phyloP scores from a whole-genome alignment of 2,888 invertebrate species.

The Xanthostigma xanthostigma region DNA sequence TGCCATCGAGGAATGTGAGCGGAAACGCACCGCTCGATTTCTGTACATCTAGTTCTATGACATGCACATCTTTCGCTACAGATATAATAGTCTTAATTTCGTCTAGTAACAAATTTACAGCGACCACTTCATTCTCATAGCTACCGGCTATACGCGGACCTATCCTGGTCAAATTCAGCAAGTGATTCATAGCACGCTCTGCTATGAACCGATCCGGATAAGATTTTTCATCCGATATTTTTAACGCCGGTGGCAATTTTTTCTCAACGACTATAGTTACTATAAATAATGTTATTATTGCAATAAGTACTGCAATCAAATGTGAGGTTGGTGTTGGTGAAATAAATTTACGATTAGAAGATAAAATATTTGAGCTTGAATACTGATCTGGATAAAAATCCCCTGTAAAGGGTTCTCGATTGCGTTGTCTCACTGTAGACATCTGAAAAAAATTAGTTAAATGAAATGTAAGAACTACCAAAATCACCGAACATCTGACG shows the following conservation, averaged over 20 bases:
- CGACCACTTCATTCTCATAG: conserved; percentile 46
- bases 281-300: conserved; percentile 35
- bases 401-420: not conserved
- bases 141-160: conserved; percentile 52
- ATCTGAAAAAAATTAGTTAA: not conserved
- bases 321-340: conserved; percentile 32
- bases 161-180: conserved; percentile 43
- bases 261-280: conserved; percentile 40
- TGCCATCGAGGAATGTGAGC: conserved; percentile 51
- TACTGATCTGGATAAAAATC: not conserved
- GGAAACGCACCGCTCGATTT: conserved; percentile 52
- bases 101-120: conserved; percentile 32
- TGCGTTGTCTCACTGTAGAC: not conserved
- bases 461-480: not conserved
- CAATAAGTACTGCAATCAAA: conserved; percentile 34
- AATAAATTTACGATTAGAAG: conserved; percentile 14
- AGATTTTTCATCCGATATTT: conserved; percentile 25
- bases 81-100: conserved; percentile 30
- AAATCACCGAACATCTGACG: not conserved
- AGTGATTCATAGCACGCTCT: conserved; percentile 46
- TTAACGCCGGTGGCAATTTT: conserved; percentile 40
- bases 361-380: not conserved
- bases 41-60: conserved; percentile 40
- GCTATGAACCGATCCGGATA: conserved; percentile 39
- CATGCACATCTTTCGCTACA: conserved; percentile 28